phyloP scores from a whole-genome alignment of 1,140 invertebrate species.

The Drosophila oshimai region DNA sequence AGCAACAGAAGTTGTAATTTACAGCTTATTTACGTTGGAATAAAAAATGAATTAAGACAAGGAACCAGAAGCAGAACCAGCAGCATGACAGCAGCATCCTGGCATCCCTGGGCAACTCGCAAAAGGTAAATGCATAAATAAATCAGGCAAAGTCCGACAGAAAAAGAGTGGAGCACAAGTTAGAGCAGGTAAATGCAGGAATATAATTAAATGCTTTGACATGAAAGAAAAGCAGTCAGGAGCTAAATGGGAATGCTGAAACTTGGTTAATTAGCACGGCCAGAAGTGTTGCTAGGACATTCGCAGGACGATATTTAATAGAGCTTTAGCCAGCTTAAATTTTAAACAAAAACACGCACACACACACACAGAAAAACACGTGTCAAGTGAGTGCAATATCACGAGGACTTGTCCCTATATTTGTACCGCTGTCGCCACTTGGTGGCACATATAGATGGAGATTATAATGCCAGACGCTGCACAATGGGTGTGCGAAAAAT shows the following conservation, averaged over 20 bases:
- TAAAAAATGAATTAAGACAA: slow-evolving; percentile 78
- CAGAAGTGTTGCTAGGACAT: slow-evolving; percentile 15
- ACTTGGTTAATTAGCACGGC: slow-evolving; percentile 39
- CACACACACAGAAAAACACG: slow-evolving; percentile 13
- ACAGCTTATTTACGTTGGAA: slow-evolving; percentile 76
- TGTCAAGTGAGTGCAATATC: slow-evolving; percentile 47
- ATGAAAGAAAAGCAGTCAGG: slow-evolving; percentile 50
- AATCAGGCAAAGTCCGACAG: slow-evolving; percentile 44
- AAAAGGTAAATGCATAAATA: slow-evolving; percentile 59
- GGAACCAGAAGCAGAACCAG: slow-evolving; percentile 47
- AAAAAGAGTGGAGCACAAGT: slow-evolving; percentile 24
- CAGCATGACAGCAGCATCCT: slow-evolving; percentile 43
- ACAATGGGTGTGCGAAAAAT: slow-evolving; percentile 34
- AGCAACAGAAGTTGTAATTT: slow-evolving; percentile 65
- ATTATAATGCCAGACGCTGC: slow-evolving; percentile 57
- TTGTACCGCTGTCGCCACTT: slow-evolving; percentile 6
- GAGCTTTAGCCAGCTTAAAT: background rate
- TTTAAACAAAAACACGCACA: background rate
- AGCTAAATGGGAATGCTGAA: slow-evolving; percentile 34
- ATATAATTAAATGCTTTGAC: slow-evolving; percentile 73
- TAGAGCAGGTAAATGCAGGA: slow-evolving; percentile 29
- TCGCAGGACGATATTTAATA: background rate
- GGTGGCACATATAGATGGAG: slow-evolving; percentile 26
- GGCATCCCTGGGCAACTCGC: slow-evolving; percentile 5
- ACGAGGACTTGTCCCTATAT: slow-evolving; percentile 22